A percentile compares a stretch with the other conserved stretches of the same genome.
These are phyloP conservation scores for Eubasilissa splendida DNA, from an alignment of 2,888 invertebrate genomes.

Conservation along the genomic window DNA sequence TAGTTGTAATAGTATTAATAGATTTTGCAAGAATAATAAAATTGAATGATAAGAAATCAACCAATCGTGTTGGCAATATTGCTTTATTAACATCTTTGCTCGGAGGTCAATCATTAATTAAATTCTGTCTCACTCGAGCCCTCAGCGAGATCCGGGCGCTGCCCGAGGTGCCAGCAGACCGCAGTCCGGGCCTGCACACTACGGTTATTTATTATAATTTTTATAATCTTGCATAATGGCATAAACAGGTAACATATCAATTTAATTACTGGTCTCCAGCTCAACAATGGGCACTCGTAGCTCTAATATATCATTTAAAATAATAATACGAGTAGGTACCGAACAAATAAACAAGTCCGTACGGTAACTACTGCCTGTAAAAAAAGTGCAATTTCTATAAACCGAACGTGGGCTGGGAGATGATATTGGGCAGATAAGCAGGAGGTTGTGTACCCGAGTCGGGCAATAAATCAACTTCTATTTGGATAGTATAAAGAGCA, in stretches of 20 bases:
- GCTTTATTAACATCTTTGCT: too few relatives aligned
- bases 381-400: constrained; percentile 33
- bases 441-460: background rate
- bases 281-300: constrained; percentile 33
- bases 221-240: too few relatives aligned
- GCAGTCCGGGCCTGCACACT: too few relatives aligned
- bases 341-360: constrained; percentile 15
- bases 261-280: constrained; percentile 24
- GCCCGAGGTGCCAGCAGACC: too few relatives aligned
- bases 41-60: too few relatives aligned
- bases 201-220: too few relatives aligned
- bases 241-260: background rate
- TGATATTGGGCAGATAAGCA: constrained; percentile 4
- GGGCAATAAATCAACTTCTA: constrained; percentile 27
- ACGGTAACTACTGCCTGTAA: background rate
- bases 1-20: too few relatives aligned
- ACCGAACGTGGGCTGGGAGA: constrained; percentile 20
- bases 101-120: too few relatives aligned
- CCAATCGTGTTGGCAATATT: too few relatives aligned
- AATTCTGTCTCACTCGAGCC: too few relatives aligned
- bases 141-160: too few relatives aligned
- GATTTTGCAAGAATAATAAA: too few relatives aligned
- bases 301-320: constrained; percentile 24
- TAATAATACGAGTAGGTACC: constrained; percentile 17
- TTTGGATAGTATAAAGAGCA: constrained; percentile 19